phyloP scores from a whole-genome alignment of 2,888 invertebrate species.

The Himalopsyche tibetana region DNA sequence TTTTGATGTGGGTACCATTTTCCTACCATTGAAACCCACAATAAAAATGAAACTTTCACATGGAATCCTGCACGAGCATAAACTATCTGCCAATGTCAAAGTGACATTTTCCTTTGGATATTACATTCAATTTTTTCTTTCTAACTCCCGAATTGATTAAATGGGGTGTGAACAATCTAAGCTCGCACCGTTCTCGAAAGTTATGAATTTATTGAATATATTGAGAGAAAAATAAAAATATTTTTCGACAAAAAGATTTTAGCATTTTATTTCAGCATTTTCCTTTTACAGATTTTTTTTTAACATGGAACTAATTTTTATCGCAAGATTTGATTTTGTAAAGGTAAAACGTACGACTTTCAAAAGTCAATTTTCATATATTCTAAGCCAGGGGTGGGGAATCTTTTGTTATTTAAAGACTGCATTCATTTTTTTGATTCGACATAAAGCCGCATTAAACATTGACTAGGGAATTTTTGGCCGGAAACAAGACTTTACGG shows the following conservation, averaged over 20 bases:
- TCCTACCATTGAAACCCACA: background rate
- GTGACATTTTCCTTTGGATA: conserved; percentile 19
- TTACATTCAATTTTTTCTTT: conserved; percentile 30
- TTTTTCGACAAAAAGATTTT: background rate
- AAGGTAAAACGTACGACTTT: too few relatives aligned
- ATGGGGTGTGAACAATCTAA: conserved; percentile 29
- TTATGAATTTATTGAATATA: conserved; percentile 21
- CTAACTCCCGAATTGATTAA: background rate
- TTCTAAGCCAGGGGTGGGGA: too few relatives aligned
- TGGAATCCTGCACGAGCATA: background rate
- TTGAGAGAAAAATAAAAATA: conserved; percentile 26
- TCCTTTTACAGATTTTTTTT: too few relatives aligned
- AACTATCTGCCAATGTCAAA: conserved; percentile 20
- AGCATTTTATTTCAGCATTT: background rate
- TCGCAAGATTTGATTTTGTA: too few relatives aligned
- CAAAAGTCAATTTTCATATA: too few relatives aligned
- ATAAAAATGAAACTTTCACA: conserved; percentile 8
- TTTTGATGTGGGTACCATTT: background rate
- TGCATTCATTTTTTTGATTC: too few relatives aligned
- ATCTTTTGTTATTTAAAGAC: too few relatives aligned
- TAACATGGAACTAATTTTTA: too few relatives aligned
- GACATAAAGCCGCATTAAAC: too few relatives aligned
- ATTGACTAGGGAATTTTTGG: too few relatives aligned
- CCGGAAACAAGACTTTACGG: too few relatives aligned
- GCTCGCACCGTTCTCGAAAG: background rate